A percentile compares a stretch with the other conserved stretches of the same genome.
Conservation (phyloP, 1,140 invertebrate genomes). For the Sminthurinus signatus region DNA sequence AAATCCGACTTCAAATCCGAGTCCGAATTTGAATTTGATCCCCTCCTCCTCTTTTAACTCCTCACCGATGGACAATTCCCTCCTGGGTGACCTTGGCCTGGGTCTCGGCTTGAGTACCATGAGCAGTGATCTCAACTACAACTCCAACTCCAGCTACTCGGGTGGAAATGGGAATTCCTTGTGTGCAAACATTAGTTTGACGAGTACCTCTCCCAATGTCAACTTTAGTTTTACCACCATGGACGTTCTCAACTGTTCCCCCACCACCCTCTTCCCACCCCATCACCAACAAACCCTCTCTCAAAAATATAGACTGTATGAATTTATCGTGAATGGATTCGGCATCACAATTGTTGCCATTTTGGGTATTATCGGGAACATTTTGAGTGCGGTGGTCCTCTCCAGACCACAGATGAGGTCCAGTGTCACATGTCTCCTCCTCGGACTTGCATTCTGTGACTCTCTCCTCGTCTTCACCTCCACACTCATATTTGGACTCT, state of each 20-base stretch:
- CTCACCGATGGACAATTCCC: no score
- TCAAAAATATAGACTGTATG: constrained; percentile 40
- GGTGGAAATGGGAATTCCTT: not conserved
- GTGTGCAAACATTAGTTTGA: not conserved
- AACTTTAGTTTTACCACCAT: not conserved
- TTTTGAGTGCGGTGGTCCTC: constrained; percentile 82
- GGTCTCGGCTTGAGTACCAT: no score
- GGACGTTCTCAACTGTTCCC: not conserved
- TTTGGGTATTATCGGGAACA: constrained; percentile 81
- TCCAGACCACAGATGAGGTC: constrained; percentile 70
- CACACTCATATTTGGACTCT: constrained; percentile 77
- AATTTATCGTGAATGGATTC: constrained; percentile 77
- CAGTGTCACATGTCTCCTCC: constrained; percentile 87
- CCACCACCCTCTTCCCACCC: not conserved
- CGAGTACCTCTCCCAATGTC: not conserved
- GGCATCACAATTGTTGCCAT: constrained; percentile 71
- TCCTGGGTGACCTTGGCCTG: no score
- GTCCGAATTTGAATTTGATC: no score
- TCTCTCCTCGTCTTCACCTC: constrained; percentile 79
- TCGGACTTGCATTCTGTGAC: constrained; percentile 84
- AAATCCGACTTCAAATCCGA: no score
- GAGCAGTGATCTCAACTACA: no score
- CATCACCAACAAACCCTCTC: no score
- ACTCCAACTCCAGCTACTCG: no score
- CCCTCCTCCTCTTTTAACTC: no score